A percentile compares a stretch with the other conserved stretches of the same genome.
These are phyloP conservation scores for Myiothlypis coronata DNA, from an alignment of 2,797 vertebrate genomes.

Conservation along the genomic window DNA sequence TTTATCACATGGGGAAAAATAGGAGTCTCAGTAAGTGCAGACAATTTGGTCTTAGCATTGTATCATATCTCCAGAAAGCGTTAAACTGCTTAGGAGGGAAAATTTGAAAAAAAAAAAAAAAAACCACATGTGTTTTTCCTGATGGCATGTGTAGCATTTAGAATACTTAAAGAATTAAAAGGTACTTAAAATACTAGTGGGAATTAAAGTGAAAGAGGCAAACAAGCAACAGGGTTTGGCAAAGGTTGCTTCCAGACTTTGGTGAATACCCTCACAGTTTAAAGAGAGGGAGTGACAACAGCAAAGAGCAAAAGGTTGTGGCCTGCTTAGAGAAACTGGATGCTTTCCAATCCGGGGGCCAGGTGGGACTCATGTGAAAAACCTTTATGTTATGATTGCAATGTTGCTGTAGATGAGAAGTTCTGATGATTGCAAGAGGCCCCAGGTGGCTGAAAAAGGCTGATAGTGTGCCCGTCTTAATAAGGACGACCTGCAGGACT, in stretches of 20 bases:
- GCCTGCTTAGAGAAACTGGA: neutral
- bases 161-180: neutral
- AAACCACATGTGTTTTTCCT: neutral
- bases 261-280: accelerated
- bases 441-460: neutral
- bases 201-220: neutral
- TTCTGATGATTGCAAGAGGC: neutral
- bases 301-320: neutral
- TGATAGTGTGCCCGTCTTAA: neutral
- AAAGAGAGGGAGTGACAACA: neutral
- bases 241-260: neutral
- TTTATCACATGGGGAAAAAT: neutral
- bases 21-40: neutral
- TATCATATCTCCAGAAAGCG: neutral
- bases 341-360: neutral
- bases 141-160: neutral
- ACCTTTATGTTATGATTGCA: neutral
- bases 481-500: neutral
- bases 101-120: neutral
- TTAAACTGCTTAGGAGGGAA: neutral
- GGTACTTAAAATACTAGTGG: neutral
- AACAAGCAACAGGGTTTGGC: neutral
- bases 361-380: neutral
- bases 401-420: neutral
- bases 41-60: neutral